A percentile compares a stretch with the other conserved stretches of the same genome.
These are phyloP conservation scores for Sminthurides aquaticus DNA, from an alignment of 2,888 invertebrate genomes.

Conservation along the genomic window DNA sequence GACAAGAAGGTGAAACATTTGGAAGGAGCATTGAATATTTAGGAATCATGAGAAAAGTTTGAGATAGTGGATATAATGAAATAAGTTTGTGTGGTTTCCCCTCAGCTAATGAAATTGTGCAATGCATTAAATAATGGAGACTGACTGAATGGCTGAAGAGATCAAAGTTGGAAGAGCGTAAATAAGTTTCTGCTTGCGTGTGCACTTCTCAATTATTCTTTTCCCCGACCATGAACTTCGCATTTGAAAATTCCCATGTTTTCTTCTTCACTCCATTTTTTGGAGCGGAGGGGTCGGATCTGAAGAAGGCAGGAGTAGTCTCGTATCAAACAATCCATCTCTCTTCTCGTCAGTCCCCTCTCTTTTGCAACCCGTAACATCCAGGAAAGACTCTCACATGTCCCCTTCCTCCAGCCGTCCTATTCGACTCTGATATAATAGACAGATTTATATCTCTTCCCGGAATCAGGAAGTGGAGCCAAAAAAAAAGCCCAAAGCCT, in stretches of 20 bases:
- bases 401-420: no score
- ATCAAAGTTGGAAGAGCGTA: neutral
- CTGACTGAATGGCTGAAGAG: conserved; percentile 1
- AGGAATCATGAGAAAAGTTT: conserved; percentile 14
- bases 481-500: no score
- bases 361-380: no score
- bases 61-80: conserved; percentile 13
- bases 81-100: conserved; percentile 15
- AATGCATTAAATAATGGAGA: conserved; percentile 16
- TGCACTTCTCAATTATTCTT: neutral
- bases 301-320: no score
- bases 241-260: neutral
- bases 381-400: no score
- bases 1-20: neutral
- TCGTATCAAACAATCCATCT: no score
- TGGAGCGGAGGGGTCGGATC: no score
- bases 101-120: conserved; percentile 18
- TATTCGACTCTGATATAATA: no score
- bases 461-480: no score
- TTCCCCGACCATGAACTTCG: neutral
- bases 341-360: no score
- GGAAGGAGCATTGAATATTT: conserved; percentile 15
- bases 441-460: no score
- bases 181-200: conserved; percentile 1
- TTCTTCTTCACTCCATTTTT: no score